Evolutionary conservation across 2,797 vertebrate genomes (phyloP).

Genomic region (Manis javanica): DNA sequence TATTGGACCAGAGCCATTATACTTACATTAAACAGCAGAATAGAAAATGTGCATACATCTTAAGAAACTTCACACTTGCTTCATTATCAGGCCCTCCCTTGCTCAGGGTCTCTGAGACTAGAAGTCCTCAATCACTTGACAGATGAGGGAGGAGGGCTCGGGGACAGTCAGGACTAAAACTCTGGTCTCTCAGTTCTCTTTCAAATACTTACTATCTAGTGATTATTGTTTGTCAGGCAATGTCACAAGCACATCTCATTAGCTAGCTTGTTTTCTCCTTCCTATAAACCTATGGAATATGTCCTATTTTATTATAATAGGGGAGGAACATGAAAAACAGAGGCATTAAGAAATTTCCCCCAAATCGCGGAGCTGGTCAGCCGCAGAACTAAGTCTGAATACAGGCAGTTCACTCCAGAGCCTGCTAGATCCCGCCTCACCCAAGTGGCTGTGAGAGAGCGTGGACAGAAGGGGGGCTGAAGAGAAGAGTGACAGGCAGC

Average conservation of each 20-base stretch:
- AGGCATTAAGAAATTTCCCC: background rate
- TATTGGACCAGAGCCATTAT: background rate
- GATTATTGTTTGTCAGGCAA: background rate
- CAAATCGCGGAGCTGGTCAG: background rate
- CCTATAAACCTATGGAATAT: background rate
- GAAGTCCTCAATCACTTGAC: background rate
- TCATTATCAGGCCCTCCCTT: background rate
- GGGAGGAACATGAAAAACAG: background rate
- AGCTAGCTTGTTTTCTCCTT: background rate
- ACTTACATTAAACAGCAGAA: background rate
- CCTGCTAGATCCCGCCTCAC: background rate
- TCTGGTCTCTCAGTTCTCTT: background rate
- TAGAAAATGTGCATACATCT: background rate
- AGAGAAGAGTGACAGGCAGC: background rate
- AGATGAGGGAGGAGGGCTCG: background rate
- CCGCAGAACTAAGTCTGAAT: background rate
- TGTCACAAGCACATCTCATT: background rate
- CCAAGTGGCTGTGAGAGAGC: background rate
- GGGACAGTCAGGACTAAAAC: background rate
- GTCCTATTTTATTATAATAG: background rate
- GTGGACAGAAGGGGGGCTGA: background rate
- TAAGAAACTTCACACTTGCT: background rate
- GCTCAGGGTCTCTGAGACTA: background rate
- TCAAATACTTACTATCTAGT: background rate
- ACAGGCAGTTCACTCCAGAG: background rate